Base-by-base conservation (phyloP, 2,797 vertebrate species). In the Enteromius fasciolatus region DNA sequence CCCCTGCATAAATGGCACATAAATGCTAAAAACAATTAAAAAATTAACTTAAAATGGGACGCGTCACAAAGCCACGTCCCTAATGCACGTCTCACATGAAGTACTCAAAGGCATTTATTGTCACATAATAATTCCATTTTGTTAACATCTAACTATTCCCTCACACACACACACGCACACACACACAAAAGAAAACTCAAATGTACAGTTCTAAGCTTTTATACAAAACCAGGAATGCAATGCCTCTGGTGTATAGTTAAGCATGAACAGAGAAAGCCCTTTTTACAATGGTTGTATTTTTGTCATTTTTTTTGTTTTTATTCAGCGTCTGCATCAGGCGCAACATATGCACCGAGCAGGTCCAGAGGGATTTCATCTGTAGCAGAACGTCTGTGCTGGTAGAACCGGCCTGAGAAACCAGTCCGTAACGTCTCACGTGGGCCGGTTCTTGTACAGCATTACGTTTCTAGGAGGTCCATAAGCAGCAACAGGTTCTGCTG, bases 211-310 rank as follows among this genome's bases (percentile, higher is more conserved):
- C 73, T 84, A 93, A 92, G 91, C 91, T 91, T 94, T 92, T 92
- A 91, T 93, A 94, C 86, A 92, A 93, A 94, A 93, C 90, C 91
- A 93, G 93, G 93, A 94, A 94, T 92, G 91, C 91, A 91, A 90
- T 91, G 93, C 90, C 91, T 93, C 92, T 86, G 90, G 90, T 91
- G 92, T 90, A 90, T 91, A 88, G 88, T 91, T 90, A 90, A 94
- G 93, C 93, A 75, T 88, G 90, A 94, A 94, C 92, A 93, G 90
- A 83, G 91, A 95, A 95, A 94, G 93, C 93, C 94, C 94, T 94
- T 94, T 94, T 93, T 92, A 94, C 91, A 93, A 67, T 63, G 64
- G 83, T 77, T 70, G 59, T 74, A 41, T 76, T 86, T 74, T 44
- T 85, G 73, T 84, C 73, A 8, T 83, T 86, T 84, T 83, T 89